phyloP scores from a whole-genome alignment of 1,140 invertebrate genomes.

The Aphelinus atriplicis region DNA sequence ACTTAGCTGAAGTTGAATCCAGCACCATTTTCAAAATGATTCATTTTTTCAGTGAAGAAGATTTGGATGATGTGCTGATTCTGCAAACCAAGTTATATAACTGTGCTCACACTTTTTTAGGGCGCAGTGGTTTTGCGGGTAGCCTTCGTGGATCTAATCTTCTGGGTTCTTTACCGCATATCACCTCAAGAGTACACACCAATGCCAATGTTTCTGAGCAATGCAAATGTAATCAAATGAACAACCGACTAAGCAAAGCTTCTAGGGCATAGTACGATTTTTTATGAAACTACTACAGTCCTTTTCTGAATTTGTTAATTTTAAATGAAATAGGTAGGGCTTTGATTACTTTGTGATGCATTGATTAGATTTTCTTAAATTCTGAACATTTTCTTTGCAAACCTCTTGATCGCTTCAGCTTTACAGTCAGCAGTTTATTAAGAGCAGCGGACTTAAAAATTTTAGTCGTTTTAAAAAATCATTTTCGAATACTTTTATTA shows the following conservation, averaged over 20 bases:
- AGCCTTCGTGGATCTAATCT: conserved; percentile 60
- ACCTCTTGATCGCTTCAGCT: neutral
- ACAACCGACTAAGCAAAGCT: conserved; percentile 53
- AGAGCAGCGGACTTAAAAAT: too few species aligned
- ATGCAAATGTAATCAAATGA: conserved; percentile 60
- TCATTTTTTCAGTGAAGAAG: conserved; percentile 66
- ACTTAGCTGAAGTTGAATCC: too few species aligned
- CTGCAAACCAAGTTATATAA: conserved; percentile 74
- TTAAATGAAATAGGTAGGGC: neutral
- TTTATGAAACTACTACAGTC: neutral
- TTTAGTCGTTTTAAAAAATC: too few species aligned
- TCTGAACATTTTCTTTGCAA: neutral
- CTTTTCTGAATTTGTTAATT: neutral
- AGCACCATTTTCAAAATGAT: too few species aligned
- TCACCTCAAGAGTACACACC: conserved; percentile 61
- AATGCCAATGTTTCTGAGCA: conserved; percentile 59
- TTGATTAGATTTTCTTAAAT: neutral
- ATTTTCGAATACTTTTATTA: too few species aligned
- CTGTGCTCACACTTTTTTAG: conserved; percentile 73
- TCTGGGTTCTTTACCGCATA: conserved; percentile 63
- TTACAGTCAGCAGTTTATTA: too few species aligned
- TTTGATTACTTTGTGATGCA: neutral
- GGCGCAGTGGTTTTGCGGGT: conserved; percentile 64
- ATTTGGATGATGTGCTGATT: conserved; percentile 73
- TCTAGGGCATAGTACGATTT: conserved; percentile 51